A percentile compares a stretch with the other conserved stretches of the same genome.
These are phyloP conservation scores for Phoeniculus purpureus DNA, from an alignment of 2,797 vertebrate genomes.

Conservation along the genomic window DNA sequence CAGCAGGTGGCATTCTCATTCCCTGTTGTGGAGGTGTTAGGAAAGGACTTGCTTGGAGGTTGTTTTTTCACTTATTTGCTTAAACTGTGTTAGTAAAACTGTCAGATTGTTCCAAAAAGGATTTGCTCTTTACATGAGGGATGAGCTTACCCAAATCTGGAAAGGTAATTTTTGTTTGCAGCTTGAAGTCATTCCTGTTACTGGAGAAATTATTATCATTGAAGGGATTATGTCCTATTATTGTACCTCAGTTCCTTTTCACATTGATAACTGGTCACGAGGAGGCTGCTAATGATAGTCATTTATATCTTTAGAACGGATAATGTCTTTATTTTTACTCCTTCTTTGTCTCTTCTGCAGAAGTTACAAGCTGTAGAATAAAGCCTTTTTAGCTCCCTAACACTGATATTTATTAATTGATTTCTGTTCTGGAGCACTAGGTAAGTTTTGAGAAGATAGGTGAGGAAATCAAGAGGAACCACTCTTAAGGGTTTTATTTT, in stretches of 20 bases:
- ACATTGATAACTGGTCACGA: too few species aligned
- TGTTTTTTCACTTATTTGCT: background rate
- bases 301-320: background rate
- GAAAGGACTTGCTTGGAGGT: background rate
- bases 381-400: background rate
- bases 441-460: background rate
- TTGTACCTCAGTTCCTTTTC: background rate
- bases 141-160: background rate
- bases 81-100: fast-evolving
- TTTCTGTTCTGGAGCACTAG: background rate
- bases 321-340: background rate
- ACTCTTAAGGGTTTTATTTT: too few species aligned
- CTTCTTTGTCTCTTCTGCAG: background rate
- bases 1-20: slow-evolving; percentile 34
- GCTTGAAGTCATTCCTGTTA: background rate
- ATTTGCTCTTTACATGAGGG: fast-evolving
- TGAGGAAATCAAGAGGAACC: background rate
- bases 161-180: background rate
- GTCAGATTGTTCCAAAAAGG: background rate
- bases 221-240: background rate
- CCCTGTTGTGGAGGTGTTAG: fast-evolving
- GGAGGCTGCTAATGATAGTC: background rate
- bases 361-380: background rate
- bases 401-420: background rate
- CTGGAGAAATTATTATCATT: background rate